Base-by-base conservation (phyloP, 2,113 vertebrate genomes). In the Marcusenius ussheri region DNA sequence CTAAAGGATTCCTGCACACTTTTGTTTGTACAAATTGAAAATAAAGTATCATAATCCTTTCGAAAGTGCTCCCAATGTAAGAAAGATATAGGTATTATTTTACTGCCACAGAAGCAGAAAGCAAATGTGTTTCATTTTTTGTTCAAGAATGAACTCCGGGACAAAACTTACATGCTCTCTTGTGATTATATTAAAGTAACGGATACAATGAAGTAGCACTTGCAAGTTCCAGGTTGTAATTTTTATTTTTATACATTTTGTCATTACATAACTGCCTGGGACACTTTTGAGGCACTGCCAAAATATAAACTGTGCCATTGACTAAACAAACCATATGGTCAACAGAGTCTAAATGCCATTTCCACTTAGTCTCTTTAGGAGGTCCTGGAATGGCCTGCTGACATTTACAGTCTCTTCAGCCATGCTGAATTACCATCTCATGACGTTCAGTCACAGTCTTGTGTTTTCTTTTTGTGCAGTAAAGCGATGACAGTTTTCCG, bases 291-390 rank as follows among this genome's bases (percentile, higher is more conserved):
- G 89, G 91, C 84, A 15, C 74, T 94, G 95, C 95, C 95, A 96
- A 94, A 95, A 93, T 93, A 91, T 95, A 95, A 95, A 94, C 92
- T 93, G 83, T 89, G 90, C 93, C 92, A 96, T 96, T 96, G 95
- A 96, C 95, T 96, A 96, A 92, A 91, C 90, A 91, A 93, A 94
- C 96, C 96, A 95, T 96, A 96, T 96, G 95, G 95, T 95, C 94
- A 95, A 92, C 93, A 92, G 94, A 35, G 89, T 93, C 91, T 94
- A 93, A 89, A 93, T 93, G 94, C 93, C 95, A 93, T 95, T 94
- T 96, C 92, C 93, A 93, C 92, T 95, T 94, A 93, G 92, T 91
- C 90, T 94, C 92, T 93, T 94, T 89, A 92, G 93, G 94, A 95
- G 94, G 93, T 93, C 93, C 94, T 94, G 90, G 91, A 94, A 95